phyloP scores from a whole-genome alignment of 2,113 vertebrate species.

The Pachypanchax playfairii region DNA sequence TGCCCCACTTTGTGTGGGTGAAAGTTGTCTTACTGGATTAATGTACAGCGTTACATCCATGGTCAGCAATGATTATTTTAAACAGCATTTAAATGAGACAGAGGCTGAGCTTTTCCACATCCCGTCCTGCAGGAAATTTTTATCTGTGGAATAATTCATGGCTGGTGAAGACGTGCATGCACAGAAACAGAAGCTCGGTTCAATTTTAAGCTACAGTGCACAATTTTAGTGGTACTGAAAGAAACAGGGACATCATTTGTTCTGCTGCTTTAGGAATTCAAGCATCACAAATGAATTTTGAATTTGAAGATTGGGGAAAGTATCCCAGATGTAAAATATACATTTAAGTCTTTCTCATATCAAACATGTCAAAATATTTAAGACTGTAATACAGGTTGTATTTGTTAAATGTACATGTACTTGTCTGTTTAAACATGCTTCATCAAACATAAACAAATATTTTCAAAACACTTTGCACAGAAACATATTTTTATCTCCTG shows the following conservation, averaged over 20 bases:
- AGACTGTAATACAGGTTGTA: no score
- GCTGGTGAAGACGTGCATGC: background rate
- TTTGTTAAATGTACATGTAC: no score
- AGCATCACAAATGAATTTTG: no score
- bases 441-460: no score
- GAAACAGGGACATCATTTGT: background rate
- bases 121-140: background rate
- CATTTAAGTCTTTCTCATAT: no score
- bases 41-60: conserved; percentile 25
- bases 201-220: background rate
- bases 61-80: conserved; percentile 18
- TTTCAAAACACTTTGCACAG: no score
- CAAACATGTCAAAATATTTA: no score
- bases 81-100: conserved; percentile 16
- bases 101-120: background rate
- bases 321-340: no score
- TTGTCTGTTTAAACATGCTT: no score
- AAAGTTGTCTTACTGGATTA: conserved; percentile 37
- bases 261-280: background rate
- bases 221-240: background rate
- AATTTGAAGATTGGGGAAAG: no score
- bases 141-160: conserved; percentile 3
- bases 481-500: no score
- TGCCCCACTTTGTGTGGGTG: conserved; percentile 2
- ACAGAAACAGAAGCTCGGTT: background rate